Conservation (phyloP, 2,797 vertebrate genomes). For the Halcyon smyrnensis region DNA sequence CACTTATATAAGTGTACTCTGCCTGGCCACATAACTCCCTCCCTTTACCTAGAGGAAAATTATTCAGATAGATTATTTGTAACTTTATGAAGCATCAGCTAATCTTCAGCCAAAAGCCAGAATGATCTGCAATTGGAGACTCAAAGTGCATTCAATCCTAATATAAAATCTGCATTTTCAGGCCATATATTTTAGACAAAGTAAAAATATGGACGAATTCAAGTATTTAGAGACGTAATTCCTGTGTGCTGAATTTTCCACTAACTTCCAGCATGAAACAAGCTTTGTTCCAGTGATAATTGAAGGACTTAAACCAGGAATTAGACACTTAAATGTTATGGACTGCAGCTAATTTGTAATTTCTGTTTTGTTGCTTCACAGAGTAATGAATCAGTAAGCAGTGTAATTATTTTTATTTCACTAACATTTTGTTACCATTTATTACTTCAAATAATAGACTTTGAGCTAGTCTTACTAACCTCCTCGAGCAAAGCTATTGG, state of each 20-base stretch:
- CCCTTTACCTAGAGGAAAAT: background rate
- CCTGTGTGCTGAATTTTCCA: background rate
- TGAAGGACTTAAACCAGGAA: background rate
- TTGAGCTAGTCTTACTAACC: constrained; percentile 90
- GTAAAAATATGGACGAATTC: background rate
- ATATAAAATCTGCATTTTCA: background rate
- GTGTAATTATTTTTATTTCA: constrained; percentile 24
- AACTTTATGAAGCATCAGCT: background rate
- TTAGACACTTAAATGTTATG: background rate
- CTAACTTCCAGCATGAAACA: background rate
- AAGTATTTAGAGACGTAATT: background rate
- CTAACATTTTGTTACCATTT: constrained; percentile 39
- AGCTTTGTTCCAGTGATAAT: background rate
- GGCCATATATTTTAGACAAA: background rate
- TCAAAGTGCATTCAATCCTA: background rate
- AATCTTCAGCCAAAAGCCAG: background rate
- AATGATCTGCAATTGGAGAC: background rate
- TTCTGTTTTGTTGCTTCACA: background rate
- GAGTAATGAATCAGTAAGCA: background rate
- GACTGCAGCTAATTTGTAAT: background rate
- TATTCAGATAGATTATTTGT: background rate
- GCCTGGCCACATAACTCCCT: background rate
- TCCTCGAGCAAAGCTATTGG: constrained; percentile 96
- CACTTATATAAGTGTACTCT: background rate
- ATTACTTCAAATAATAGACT: constrained; percentile 68